These are phyloP conservation scores for Pteropus rufus DNA, from an alignment of 2,797 vertebrate species.

Conservation along the genomic window DNA sequence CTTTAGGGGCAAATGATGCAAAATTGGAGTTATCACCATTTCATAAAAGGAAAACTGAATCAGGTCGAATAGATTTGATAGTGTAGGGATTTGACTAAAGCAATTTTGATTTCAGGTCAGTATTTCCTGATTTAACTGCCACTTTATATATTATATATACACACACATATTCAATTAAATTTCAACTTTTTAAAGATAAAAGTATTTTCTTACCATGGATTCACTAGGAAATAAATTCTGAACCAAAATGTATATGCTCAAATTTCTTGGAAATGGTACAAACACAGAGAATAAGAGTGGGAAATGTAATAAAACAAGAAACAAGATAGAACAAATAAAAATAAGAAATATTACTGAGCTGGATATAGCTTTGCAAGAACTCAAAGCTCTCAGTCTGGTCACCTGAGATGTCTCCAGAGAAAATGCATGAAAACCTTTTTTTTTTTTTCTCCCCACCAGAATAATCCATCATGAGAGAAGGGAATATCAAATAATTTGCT, in stretches of 20 bases:
- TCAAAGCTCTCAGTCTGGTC: neutral
- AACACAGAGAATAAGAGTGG: neutral
- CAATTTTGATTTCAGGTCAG: neutral
- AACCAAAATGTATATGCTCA: neutral
- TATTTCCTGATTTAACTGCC: neutral
- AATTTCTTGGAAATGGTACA: neutral
- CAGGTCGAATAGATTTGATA: neutral
- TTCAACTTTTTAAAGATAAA: neutral
- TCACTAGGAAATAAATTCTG: neutral
- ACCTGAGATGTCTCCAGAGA: neutral
- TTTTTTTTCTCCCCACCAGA: too few species aligned
- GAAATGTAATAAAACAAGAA: neutral
- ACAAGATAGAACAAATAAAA: neutral
- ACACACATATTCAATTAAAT: neutral
- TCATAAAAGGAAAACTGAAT: neutral
- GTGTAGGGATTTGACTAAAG: neutral
- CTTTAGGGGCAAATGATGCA: neutral
- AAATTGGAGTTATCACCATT: neutral
- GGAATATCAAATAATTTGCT: neutral
- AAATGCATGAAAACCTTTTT: neutral
- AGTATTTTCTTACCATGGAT: neutral
- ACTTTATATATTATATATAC: too few species aligned
- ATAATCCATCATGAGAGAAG: neutral
- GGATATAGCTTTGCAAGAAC: neutral
- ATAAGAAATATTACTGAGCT: neutral